phyloP scores from a whole-genome alignment of 2,113 vertebrate genomes.

The Brachyhypopomus occidentalis region DNA sequence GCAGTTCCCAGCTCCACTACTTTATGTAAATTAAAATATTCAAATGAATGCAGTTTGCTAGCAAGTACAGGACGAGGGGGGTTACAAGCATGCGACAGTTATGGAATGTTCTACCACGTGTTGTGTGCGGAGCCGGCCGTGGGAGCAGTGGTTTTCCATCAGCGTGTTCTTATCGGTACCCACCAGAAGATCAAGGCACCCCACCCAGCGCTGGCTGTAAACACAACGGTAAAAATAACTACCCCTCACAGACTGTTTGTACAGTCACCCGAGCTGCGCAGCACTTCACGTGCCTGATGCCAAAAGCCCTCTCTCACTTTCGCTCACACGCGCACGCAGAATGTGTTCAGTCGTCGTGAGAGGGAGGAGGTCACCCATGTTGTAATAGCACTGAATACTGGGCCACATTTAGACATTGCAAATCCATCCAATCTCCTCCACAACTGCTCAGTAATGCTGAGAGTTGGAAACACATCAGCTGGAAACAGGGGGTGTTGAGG shows the following conservation, averaged over 20 bases:
- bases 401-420: constrained; percentile 58
- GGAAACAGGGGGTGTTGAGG: background rate
- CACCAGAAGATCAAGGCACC: constrained; percentile 52
- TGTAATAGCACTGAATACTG: constrained; percentile 31
- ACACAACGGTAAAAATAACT: constrained; percentile 72
- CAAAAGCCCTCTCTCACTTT: constrained; percentile 44
- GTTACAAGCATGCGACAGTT: background rate
- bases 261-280: constrained; percentile 58
- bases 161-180: constrained; percentile 64
- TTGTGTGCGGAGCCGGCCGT: background rate
- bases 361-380: constrained; percentile 36
- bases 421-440: constrained; percentile 53
- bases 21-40: too few relatives aligned
- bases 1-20: too few relatives aligned
- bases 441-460: constrained; percentile 33
- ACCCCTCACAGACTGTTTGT: constrained; percentile 43
- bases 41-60: background rate
- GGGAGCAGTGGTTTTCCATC: background rate
- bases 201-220: constrained; percentile 64
- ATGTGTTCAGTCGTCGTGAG: background rate
- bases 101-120: constrained; percentile 10
- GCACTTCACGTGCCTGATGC: constrained; percentile 56
- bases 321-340: background rate
- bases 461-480: constrained; percentile 9
- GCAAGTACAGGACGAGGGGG: background rate